Evolutionary conservation across 1,140 invertebrate species (phyloP), one percentile per base, ranked within the genome.

Genomic region (Calliopsis andreniformis): DNA sequence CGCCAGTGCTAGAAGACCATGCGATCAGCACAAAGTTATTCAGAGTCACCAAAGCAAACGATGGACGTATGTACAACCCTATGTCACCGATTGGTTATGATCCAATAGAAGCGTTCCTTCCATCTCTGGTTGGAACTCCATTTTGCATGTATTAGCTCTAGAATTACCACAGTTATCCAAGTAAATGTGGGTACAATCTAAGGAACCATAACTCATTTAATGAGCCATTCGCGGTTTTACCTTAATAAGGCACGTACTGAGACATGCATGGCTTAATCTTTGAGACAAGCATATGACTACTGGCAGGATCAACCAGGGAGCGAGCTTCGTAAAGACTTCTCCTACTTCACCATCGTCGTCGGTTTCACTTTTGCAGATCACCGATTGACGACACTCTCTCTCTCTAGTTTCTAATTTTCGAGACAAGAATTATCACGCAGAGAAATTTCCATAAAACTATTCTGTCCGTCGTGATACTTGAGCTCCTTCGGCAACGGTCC

Each of bases 121-220:
- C 69, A 62, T 73, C 32, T 59, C 76, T 73, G 95, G 95, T 93
- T 94, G 95, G 32, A 69, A 70, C 55, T 75, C 62, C 30, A 35
- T 42, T 75, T 75, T 96, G 95, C 95, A 96, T 96, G 95, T 95
- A 95, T 94, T 96, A 96, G 93, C 96, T 95, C 95, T 95, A 96
- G 96, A 97, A 96, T 97, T 96, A 93, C 92, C 93, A 93, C 92
- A 93, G 93, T 94, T 94, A 67, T 96, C 95, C 95, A 95, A 94
- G 94, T 95, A 96, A 93, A 88, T 91, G 91, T 92, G 89, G 83
- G 80, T 93, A 94, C 92, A 89, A 95, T 95, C 94, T 92, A 95
- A 94, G 89, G 90, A 95, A 95, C 93, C 90, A 94, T 94, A 94
- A 95, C 94, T 95, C 94, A 95, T 95, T 93, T 95, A 95, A 94